Evolutionary conservation across 2,113 vertebrate species (phyloP).

Genomic region (Willisornis vidua): DNA sequence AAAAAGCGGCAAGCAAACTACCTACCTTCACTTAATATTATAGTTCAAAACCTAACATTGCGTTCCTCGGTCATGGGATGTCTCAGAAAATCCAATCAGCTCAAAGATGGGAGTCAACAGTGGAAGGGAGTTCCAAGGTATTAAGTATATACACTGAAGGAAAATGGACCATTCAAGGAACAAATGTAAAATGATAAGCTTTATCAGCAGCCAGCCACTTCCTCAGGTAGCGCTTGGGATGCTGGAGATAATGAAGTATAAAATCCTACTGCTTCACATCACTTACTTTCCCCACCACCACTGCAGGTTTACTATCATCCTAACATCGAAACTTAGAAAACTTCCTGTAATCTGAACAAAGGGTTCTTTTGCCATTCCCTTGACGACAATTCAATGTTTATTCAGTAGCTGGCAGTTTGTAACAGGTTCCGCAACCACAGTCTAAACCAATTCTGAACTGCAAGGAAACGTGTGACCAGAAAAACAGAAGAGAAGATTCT

Average conservation of each 20-base stretch:
- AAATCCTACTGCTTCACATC: not conserved
- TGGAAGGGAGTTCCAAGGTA: not conserved
- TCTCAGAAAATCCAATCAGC: not conserved
- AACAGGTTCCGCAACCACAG: not conserved
- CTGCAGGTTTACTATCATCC: not conserved
- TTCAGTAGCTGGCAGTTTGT: not conserved
- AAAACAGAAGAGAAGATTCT: not conserved
- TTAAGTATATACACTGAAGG: not conserved
- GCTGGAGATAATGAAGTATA: not conserved
- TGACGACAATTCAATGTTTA: not conserved
- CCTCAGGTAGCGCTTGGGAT: not conserved
- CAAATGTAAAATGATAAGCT: not conserved
- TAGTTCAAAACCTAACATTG: not conserved
- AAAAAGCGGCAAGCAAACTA: not conserved
- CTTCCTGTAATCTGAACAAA: not conserved
- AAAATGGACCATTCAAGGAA: not conserved
- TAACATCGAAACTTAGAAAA: not conserved
- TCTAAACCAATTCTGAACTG: not conserved
- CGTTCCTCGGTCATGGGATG: not conserved
- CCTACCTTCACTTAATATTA: not conserved
- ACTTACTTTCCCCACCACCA: not conserved
- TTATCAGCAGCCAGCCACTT: constrained; percentile 19
- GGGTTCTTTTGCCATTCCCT: not conserved
- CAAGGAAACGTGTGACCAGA: not conserved
- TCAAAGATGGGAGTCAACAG: not conserved